These are phyloP conservation scores for Sander vitreus DNA, from an alignment of 2,113 vertebrate genomes.

Conservation along the genomic window DNA sequence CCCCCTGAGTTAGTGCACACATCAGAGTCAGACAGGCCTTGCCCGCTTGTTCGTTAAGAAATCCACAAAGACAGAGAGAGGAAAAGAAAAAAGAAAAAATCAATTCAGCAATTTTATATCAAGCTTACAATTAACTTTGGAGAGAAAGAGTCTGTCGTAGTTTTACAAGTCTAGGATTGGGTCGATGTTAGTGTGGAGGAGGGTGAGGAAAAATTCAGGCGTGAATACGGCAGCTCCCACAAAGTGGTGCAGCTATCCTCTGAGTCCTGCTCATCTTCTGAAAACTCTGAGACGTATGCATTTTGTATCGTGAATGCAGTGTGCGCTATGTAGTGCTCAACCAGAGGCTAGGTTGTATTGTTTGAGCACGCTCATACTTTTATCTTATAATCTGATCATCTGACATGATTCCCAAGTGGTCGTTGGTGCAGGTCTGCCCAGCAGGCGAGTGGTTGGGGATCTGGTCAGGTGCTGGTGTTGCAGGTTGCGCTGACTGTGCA, in stretches of 20 bases:
- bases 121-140: conserved; percentile 82
- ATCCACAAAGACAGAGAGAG: conserved; percentile 66
- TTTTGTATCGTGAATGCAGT: conserved; percentile 42
- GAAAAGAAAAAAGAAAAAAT: conserved; percentile 27
- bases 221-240: conserved; percentile 48
- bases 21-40: conserved; percentile 64
- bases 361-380: conserved; percentile 46
- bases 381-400: conserved; percentile 27
- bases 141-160: conserved; percentile 64
- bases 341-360: conserved; percentile 43
- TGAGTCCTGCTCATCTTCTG: conserved; percentile 78
- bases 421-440: conserved; percentile 60
- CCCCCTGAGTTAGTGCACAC: conserved; percentile 84
- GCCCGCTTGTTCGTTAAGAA: conserved; percentile 70
- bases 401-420: conserved; percentile 54
- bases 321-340: conserved; percentile 62
- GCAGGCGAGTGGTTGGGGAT: conserved; percentile 52
- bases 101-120: conserved; percentile 60
- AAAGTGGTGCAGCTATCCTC: conserved; percentile 39
- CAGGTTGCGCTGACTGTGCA: conserved; percentile 52
- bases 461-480: conserved; percentile 80
- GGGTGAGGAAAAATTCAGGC: conserved; percentile 48
- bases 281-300: conserved; percentile 57
- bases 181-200: conserved; percentile 65
- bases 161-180: conserved; percentile 61